Percentiles rank a stretch among this genome's conserved stretches.
Conservation (phyloP, 1,140 invertebrate species). For the Panagrolaimus sp. region DNA sequence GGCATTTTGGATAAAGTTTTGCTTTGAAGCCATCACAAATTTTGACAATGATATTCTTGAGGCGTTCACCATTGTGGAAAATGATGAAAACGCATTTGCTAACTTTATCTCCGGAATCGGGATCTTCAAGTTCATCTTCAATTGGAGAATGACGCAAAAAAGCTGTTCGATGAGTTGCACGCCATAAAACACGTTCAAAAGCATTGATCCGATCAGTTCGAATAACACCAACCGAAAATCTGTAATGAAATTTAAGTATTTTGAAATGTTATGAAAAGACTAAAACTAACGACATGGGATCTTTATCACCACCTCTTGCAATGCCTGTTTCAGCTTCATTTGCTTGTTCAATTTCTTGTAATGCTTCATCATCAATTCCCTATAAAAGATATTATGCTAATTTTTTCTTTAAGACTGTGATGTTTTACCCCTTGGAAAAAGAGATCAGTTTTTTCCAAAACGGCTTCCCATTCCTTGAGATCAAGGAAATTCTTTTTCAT, state of each 20-base stretch:
- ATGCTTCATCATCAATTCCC: constrained; percentile 55
- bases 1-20: constrained; percentile 57
- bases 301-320: constrained; percentile 35
- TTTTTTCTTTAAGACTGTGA: not conserved
- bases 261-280: not conserved
- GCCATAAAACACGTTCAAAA: constrained; percentile 56
- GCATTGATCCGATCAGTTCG: constrained; percentile 50
- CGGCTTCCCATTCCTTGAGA: constrained; percentile 59
- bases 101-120: constrained; percentile 59
- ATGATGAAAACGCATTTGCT: constrained; percentile 62
- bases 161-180: constrained; percentile 56
- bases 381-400: constrained; percentile 25
- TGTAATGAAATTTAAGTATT: constrained; percentile 25
- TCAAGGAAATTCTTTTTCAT: constrained; percentile 57
- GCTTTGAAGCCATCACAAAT: constrained; percentile 58
- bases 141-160: constrained; percentile 61
- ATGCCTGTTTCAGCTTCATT: constrained; percentile 45
- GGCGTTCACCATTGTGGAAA: constrained; percentile 62
- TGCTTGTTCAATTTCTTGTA: constrained; percentile 49
- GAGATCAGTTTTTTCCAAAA: constrained; percentile 57
- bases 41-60: constrained; percentile 61
- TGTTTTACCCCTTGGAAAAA: constrained; percentile 57
- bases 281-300: constrained; percentile 43
- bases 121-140: constrained; percentile 50
- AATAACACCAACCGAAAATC: constrained; percentile 56